Percentiles rank a stretch among this genome's conserved stretches.
phyloP scores from a whole-genome alignment of 53 echinoderm and acorn worm species.

The Mesocentrotus franciscanus region DNA sequence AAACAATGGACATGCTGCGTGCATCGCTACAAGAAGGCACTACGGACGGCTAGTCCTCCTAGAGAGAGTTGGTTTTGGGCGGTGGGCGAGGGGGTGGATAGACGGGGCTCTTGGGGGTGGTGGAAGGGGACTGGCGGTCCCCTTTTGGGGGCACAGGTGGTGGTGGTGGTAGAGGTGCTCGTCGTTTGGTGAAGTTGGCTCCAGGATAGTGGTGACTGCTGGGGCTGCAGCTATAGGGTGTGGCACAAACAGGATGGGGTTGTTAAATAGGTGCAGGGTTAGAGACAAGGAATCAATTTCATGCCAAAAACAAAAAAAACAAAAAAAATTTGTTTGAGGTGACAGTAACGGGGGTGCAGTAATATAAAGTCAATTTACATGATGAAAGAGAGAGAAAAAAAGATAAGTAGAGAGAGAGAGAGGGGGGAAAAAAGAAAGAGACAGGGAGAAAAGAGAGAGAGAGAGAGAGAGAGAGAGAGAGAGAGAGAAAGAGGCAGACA shows the following conservation, averaged over 20 bases:
- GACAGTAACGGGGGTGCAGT: background rate
- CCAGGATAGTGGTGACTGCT: constrained; percentile 1
- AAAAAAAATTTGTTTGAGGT: background rate
- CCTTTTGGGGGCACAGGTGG: constrained; percentile 47
- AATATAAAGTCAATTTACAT: background rate
- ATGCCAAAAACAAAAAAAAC: background rate
- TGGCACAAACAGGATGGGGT: background rate
- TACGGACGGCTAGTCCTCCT: constrained; percentile 30
- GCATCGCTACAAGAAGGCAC: constrained; percentile 56
- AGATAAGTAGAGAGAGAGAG: background rate
- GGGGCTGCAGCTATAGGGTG: constrained; percentile 45
- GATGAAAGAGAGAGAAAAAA: background rate
- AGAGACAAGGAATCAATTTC: constrained; percentile 1
- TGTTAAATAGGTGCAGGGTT: background rate
- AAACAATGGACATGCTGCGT: constrained; percentile 57
- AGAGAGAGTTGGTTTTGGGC: constrained; percentile 48
- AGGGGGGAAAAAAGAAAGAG: background rate
- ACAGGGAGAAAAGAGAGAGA: background rate
- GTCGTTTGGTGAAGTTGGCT: constrained; percentile 47
- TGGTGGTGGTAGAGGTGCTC: constrained; percentile 66
- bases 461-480: background rate
- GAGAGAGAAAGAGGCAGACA: background rate
- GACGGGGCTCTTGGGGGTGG: constrained; percentile 44
- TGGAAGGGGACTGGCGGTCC: constrained; percentile 1
- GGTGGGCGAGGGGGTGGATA: constrained; percentile 57